Evolutionary conservation across 2,797 vertebrate species (phyloP).

Genomic region (Gorsachius magnificus): DNA sequence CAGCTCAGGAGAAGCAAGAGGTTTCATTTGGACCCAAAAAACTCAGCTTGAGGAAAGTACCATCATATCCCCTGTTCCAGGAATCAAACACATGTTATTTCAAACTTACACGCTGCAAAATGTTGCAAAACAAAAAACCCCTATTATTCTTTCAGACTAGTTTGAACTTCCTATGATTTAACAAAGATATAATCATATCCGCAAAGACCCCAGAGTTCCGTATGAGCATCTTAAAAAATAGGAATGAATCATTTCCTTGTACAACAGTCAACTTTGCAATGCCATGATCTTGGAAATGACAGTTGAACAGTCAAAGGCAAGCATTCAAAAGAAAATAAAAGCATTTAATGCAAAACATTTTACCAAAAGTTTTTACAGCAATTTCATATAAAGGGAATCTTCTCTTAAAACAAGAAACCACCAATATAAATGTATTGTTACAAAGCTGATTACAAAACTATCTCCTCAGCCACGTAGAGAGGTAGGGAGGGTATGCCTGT

Average conservation of each 20-base stretch:
- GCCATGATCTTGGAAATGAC: not conserved
- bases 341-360: slow-evolving; percentile 58
- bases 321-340: slow-evolving; percentile 34
- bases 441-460: slow-evolving; percentile 39
- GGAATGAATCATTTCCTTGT: slow-evolving; percentile 57
- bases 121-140: not conserved
- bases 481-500: not conserved
- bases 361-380: slow-evolving; percentile 44
- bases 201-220: slow-evolving; percentile 3
- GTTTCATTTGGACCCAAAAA: not conserved
- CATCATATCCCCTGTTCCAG: not conserved
- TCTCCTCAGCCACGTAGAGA: not conserved
- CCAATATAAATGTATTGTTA: not conserved
- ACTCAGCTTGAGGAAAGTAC: slow-evolving; percentile 1
- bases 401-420: not conserved
- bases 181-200: slow-evolving; percentile 37
- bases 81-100: not conserved
- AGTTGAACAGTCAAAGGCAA: not conserved
- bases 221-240: slow-evolving; percentile 1
- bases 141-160: slow-evolving; percentile 1
- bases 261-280: not conserved
- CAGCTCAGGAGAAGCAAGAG: not conserved
- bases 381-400: slow-evolving; percentile 26
- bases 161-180: slow-evolving; percentile 53
- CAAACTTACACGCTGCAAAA: not conserved